Conservation (phyloP, 2,888 invertebrate species). For the Clusia tigrina region DNA sequence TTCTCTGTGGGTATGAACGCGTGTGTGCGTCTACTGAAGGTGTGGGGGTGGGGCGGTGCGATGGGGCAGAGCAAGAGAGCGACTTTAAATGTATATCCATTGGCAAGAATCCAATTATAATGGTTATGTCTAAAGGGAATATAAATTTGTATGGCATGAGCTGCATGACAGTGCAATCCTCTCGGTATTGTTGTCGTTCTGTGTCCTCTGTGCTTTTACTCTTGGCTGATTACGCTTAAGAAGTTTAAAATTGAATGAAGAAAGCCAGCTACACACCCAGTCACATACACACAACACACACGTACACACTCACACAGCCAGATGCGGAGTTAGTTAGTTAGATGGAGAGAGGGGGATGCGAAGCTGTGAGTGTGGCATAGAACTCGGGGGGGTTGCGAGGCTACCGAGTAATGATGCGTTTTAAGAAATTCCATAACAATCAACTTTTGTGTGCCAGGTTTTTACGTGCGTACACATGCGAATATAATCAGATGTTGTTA, state of each 20-base stretch:
- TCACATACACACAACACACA: too few species aligned
- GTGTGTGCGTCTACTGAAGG: neutral
- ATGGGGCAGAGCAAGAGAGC: neutral
- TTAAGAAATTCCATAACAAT: too few species aligned
- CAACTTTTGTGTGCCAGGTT: too few species aligned
- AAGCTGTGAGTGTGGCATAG: too few species aligned
- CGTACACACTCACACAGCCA: too few species aligned
- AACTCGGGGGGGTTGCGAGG: too few species aligned
- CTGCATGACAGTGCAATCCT: neutral
- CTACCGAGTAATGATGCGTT: too few species aligned
- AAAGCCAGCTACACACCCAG: too few species aligned
- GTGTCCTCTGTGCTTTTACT: neutral
- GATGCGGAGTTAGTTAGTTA: too few species aligned
- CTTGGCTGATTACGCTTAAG: constrained; percentile 1
- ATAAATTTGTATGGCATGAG: constrained; percentile 21
- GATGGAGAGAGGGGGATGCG: too few species aligned
- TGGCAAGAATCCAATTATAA: constrained; percentile 35
- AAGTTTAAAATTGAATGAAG: constrained; percentile 2
- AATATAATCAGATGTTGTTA: too few species aligned
- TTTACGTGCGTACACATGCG: too few species aligned
- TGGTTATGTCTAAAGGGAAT: constrained; percentile 30
- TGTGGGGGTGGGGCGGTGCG: constrained; percentile 2
- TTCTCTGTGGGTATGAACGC: neutral
- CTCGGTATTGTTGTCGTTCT: neutral
- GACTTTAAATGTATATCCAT: constrained; percentile 20